Evolutionary conservation across 2,113 vertebrate genomes (phyloP).

Genomic region (Phodopus roborovskii): DNA sequence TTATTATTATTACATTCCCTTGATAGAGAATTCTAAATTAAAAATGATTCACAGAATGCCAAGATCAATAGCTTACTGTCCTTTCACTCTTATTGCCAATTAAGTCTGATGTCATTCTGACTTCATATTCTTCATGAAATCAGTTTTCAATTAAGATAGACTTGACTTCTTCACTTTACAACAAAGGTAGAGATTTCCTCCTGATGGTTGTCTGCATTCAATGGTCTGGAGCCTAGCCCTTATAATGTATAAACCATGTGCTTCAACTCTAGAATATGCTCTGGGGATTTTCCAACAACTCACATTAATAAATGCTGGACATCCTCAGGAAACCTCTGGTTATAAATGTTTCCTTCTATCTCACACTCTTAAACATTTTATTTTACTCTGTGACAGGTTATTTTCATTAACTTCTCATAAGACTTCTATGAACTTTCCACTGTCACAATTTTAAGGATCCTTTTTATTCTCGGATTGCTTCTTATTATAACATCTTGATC

Average conservation of each 20-base stretch:
- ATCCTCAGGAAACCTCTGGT: background rate
- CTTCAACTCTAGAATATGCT: background rate
- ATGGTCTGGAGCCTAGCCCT: background rate
- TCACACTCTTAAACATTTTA: background rate
- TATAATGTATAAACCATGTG: background rate
- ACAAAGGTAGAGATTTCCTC: background rate
- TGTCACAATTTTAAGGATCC: background rate
- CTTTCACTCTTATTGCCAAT: background rate
- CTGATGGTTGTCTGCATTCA: background rate
- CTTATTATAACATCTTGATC: background rate
- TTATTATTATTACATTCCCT: background rate
- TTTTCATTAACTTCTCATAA: slow-evolving; percentile 35
- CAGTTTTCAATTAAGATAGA: background rate
- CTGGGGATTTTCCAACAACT: background rate
- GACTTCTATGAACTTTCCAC: background rate
- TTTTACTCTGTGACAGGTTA: background rate
- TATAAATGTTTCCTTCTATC: background rate
- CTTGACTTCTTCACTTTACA: background rate
- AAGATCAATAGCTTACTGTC: background rate
- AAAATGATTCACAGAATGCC: slow-evolving; percentile 41
- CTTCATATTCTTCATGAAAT: background rate
- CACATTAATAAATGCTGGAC: background rate
- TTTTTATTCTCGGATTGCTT: slow-evolving; percentile 9
- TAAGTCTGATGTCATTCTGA: background rate
- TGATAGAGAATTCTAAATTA: slow-evolving; percentile 17